Base-by-base conservation (phyloP, 2,113 vertebrate species). In the Cettia cetti region DNA sequence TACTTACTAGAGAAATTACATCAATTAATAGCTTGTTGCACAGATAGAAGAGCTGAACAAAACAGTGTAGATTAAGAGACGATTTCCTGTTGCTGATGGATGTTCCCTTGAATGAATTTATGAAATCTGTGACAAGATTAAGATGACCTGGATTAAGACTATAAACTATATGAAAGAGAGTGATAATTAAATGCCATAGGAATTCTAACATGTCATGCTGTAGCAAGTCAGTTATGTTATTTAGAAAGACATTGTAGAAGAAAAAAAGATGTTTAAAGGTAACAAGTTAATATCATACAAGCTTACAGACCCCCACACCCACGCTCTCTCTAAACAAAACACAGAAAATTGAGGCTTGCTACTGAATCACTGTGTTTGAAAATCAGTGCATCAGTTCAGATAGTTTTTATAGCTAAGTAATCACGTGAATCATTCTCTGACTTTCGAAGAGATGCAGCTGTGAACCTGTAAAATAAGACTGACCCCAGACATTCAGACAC, bases 101-200 rank as follows among this genome's bases (percentile, higher is more conserved):
- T 53, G 20, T 65, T 92, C 24, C 60, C 26, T 59, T 89, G 79
- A 97, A 80, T 37, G 33, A 80, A 65, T 83, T 88, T 42, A 42
- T 86, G 13, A 92, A 86, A 77, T 59, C 21, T 94, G 54, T 82
- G 59, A 63, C 54, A 88, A 39, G 56, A 71, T 87, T 79, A 72
- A 54, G 1, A 15, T 69, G 19, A 27, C 88, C 30, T 94, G 57
- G 63, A 77, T 89, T 95, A 87, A 86, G 57, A 89, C n/a, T 74
- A 39, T 56, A 75, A 80, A 78, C 11, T 81, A 10, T 37, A 42
- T 52, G 40, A 31, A 89, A 68, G 1, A 75, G 8, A 68, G 20
- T 49, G 61, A 28, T 72, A 68, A 45, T 30, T 76, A 84, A 71
- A 78, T 87, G 11, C 28, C 12, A 11, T 42, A 44, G 40, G 11